These are phyloP conservation scores for Champsocephalus esox DNA, from an alignment of 2,797 vertebrate species.

Conservation along the genomic window DNA sequence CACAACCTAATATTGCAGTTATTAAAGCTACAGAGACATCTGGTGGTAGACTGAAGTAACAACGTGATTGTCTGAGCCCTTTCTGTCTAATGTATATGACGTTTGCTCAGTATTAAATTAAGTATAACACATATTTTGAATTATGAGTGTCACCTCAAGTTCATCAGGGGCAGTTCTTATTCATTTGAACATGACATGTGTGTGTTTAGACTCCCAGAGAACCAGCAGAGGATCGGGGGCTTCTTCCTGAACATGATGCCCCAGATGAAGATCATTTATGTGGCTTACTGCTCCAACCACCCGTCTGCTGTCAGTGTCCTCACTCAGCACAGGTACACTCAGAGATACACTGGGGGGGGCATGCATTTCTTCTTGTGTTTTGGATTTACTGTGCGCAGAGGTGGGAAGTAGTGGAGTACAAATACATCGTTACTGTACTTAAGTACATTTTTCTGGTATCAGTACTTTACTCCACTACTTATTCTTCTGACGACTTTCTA, in stretches of 20 bases:
- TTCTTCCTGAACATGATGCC: conserved; percentile 93
- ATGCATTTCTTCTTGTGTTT: neutral
- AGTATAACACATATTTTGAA: neutral
- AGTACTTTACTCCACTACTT: too few species aligned
- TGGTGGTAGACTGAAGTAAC: conserved; percentile 43
- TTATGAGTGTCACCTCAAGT: neutral
- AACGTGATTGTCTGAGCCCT: neutral
- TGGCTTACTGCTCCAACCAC: conserved; percentile 95
- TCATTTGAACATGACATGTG: neutral
- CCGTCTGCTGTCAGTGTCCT: conserved; percentile 94
- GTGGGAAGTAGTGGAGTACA: too few species aligned
- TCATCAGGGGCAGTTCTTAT: neutral
- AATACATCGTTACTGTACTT: too few species aligned
- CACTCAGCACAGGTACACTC: conserved; percentile 91
- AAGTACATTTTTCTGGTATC: too few species aligned
- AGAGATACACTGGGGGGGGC: neutral
- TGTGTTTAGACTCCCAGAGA: conserved; percentile 89
- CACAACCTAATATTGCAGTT: neutral
- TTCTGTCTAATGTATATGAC: neutral
- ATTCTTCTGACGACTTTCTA: too few species aligned
- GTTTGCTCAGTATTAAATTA: neutral
- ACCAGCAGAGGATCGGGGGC: conserved; percentile 94
- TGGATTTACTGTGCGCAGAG: neutral
- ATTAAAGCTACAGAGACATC: conserved; percentile 51
- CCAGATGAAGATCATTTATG: conserved; percentile 92